Base-by-base conservation (phyloP, 1,140 invertebrate species). In the Zaprionus capensis region DNA sequence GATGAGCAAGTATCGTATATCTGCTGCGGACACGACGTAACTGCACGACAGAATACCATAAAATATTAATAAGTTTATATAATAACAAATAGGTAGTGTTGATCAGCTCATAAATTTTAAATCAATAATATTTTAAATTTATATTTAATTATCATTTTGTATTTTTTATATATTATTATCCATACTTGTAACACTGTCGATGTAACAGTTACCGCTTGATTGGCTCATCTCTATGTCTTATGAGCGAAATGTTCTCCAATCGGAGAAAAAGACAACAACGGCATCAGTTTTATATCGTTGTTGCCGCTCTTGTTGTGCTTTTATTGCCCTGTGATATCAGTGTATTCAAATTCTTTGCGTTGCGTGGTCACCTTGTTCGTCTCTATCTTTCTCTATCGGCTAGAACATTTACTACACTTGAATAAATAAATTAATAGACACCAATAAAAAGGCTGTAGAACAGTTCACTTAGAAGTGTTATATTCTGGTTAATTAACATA, bases 201-300 rank as follows among this genome's bases (percentile, higher is more conserved):
- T n/a, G 22, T 36, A 41, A 22, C 57, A 36, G 20, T 57, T 64
- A 53, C 67, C n/a, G 9, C 7, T 24, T 14, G n/a, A 7, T 15
- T 44, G 38, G 5, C 46, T 71, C 68, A 71, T 71, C 72, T 20
- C 69, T 67, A 61, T 20, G 22, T 61, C 12, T 65, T 76, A 20
- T 76, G 49, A 56, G 53, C 62, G 11, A 17, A 28, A 41, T 17
- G 24, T 61, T 72, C 70, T 76, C 70, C 62, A 71, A 71, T 66
- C 46, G 72, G 62, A 76, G 56, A 64, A 75, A 44, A 11, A 28
- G 24, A 34, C 34, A 67, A 41, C 55, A 38, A 24, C 65, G 49
- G 51, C 66, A 55, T 59, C 56, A 65, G 56, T 72, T 87, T 83
- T 80, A 77, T 88, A 87, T 88, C 84, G 57, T 72, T 73, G n/a